Evolutionary conservation across 2,113 vertebrate species (phyloP), one percentile per base, ranked within the genome.

Genomic region (Aegotheles bennettii): DNA sequence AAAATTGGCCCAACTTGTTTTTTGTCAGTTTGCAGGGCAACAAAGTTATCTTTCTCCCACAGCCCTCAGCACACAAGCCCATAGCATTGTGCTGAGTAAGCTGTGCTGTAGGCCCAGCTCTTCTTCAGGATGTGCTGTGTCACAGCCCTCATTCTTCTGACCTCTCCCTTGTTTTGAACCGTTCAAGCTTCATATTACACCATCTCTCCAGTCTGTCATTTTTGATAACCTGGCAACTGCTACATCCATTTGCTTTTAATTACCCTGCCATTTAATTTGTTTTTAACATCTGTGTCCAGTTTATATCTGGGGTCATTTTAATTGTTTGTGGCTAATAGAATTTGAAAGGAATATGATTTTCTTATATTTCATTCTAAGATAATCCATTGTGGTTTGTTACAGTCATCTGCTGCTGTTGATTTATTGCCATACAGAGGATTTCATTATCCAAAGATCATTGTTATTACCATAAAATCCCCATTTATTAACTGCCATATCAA

Each of bases 401-500:
- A 87, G 33, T 96, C 76, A 60, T 91, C 80, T 92, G 89, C 69
- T 94, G 38, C 51, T 68, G 64, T 71, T 94, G 93, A 92, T 96
- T 95, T 95, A 60, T 48, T 94, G 65, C 86, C 51, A 81, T 78
- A 84, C 28, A 78, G 84, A 91, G 75, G 24, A 96, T 95, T 97
- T 91, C 69, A 92, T 94, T 94, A 81, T n/a, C 21, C 78, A 68
- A 73, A 86, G 69, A 92, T 92, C 80, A 78, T 82, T 87, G 73
- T 87, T 89, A 94, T 95, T 94, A 87, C 51, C 80, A 96, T 94
- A 89, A 94, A 95, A 90, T 80, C 29, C 63, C 38, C 59, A 84
- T 92, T 94, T 92, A 95, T 94, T 93, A 89, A 86, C 83, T 96
- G 79, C 51, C 83, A 86, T 75, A 84, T 95, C 64, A 96, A 84